Evolutionary conservation across 2,113 vertebrate species (phyloP).

Genomic region (Aphelocoma coerulescens): DNA sequence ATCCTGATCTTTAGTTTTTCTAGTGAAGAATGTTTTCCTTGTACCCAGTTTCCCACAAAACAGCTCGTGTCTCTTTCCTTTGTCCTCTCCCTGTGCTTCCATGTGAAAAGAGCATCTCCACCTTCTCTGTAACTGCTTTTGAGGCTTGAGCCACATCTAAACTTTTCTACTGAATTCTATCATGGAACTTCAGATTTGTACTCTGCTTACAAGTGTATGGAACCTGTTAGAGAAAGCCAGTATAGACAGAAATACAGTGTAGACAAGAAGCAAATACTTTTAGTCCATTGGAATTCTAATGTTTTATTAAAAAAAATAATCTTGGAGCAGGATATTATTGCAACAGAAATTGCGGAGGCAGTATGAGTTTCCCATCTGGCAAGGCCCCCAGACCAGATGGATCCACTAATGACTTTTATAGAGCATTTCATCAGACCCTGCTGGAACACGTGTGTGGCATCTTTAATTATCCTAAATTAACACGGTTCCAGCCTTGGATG

Average conservation of each 20-base stretch:
- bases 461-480: constrained; percentile 70
- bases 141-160: neutral
- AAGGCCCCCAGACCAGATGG: constrained; percentile 69
- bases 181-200: neutral
- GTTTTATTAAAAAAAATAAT: neutral
- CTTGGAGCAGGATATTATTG: neutral
- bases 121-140: neutral
- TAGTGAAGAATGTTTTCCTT: neutral
- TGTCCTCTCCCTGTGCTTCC: neutral
- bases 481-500: constrained; percentile 17
- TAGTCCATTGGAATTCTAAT: neutral
- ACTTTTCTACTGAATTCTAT: neutral
- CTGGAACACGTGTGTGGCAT: constrained; percentile 55
- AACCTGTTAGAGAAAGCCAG: neutral
- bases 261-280: neutral
- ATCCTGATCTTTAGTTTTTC: neutral
- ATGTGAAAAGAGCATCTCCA: neutral
- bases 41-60: neutral
- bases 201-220: neutral
- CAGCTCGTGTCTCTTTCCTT: neutral
- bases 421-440: constrained; percentile 67
- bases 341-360: constrained; percentile 29
- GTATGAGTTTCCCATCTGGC: constrained; percentile 70
- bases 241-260: neutral
- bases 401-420: constrained; percentile 69